phyloP scores from a whole-genome alignment of 2,888 invertebrate genomes.

The Erannis defoliaria region DNA sequence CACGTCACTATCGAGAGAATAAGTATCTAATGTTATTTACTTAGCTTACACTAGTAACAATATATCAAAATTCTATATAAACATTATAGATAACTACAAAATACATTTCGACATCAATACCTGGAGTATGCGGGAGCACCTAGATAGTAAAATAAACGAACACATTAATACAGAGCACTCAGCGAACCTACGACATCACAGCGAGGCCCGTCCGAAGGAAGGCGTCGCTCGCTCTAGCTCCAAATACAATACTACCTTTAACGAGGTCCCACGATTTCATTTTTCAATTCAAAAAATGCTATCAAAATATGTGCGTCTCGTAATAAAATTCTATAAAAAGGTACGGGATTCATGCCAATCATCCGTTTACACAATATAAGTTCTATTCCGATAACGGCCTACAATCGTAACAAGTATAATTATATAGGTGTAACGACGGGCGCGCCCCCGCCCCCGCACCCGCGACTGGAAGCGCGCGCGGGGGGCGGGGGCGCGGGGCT shows the following conservation, averaged over 20 bases:
- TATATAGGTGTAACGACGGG: no score
- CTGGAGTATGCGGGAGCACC: constrained; percentile 42
- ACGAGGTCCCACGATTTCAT: constrained; percentile 4
- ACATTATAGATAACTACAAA: constrained; percentile 39
- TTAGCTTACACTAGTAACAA: constrained; percentile 14
- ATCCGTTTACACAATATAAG: constrained; percentile 28
- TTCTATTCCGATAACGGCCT: constrained; percentile 31
- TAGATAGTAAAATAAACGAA: constrained; percentile 42
- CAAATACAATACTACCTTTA: constrained; percentile 37
- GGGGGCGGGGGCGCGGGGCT: background rate
- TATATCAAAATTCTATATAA: constrained; percentile 21
- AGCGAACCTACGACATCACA: no score
- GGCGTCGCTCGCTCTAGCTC: constrained; percentile 20
- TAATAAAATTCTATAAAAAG: constrained; percentile 10
- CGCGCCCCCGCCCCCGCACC: no score
- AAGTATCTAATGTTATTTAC: background rate
- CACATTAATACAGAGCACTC: constrained; percentile 31
- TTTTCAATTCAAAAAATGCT: constrained; percentile 10
- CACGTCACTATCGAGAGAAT: constrained; percentile 2
- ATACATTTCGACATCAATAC: constrained; percentile 43
- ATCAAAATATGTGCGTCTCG: constrained; percentile 19
- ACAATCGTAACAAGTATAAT: constrained; percentile 10
- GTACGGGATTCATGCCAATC: constrained; percentile 36
- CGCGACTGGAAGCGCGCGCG: no score
- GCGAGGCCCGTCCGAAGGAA: no score